Conservation (phyloP, 2,888 invertebrate species). For the Polydesmus complanatus region DNA sequence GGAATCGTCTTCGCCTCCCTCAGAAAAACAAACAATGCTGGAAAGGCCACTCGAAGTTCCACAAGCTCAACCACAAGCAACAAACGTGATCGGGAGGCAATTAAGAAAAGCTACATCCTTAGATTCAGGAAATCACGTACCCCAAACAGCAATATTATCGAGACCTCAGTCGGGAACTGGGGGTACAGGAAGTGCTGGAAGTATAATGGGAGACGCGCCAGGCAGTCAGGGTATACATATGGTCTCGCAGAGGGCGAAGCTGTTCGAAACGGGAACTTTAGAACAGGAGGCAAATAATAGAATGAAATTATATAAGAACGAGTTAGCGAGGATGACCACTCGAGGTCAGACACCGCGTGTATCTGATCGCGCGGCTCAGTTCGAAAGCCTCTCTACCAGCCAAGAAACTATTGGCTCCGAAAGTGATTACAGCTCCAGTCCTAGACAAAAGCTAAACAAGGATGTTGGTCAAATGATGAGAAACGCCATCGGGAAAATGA, state of each 20-base stretch:
- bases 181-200: neutral
- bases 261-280: conserved; percentile 53
- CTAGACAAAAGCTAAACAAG: conserved; percentile 1
- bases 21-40: neutral
- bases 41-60: neutral
- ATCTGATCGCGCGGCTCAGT: conserved; percentile 28
- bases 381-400: conserved; percentile 25
- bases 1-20: neutral
- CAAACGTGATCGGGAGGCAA: neutral
- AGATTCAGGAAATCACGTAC: neutral
- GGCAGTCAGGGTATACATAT: conserved; percentile 38
- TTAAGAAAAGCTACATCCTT: neutral
- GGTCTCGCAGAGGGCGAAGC: conserved; percentile 56
- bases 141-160: neutral
- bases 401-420: conserved; percentile 17
- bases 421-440: conserved; percentile 11
- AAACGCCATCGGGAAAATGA: neutral
- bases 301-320: conserved; percentile 26
- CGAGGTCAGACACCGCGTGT: conserved; percentile 35
- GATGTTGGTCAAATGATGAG: neutral
- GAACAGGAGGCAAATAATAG: conserved; percentile 40
- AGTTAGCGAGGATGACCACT: conserved; percentile 39
- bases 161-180: neutral
- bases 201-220: neutral
- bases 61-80: neutral